Conservation (phyloP, 2,113 vertebrate genomes). For the Sorex fumeus region DNA sequence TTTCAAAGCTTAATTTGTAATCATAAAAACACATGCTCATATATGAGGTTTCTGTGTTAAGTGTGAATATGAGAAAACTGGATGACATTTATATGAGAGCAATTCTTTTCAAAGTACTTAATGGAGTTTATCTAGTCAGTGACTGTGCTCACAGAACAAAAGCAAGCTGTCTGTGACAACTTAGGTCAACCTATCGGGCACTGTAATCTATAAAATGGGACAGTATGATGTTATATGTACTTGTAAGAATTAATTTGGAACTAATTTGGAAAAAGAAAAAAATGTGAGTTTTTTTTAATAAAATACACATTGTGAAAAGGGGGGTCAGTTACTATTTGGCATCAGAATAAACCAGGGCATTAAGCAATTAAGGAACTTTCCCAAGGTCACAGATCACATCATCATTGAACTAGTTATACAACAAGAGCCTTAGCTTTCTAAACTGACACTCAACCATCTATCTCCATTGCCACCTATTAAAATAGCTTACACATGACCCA, state of each 20-base stretch:
- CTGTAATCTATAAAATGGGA: conserved; percentile 10
- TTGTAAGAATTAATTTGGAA: neutral
- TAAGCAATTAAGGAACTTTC: neutral
- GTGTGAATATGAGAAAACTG: neutral
- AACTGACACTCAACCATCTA: neutral
- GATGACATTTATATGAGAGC: conserved; percentile 53
- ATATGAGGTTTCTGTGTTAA: neutral
- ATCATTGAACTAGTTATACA: neutral
- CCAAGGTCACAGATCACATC: conserved; percentile 59
- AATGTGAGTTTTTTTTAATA: neutral
- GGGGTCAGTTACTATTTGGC: no score
- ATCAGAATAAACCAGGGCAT: neutral
- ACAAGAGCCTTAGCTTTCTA: conserved; percentile 1
- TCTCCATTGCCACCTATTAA: conserved; percentile 57
- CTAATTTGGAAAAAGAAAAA: neutral
- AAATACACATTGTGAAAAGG: neutral
- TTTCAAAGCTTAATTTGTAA: conserved; percentile 8
- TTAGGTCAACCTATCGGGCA: neutral
- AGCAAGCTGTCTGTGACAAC: neutral
- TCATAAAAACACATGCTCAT: neutral
- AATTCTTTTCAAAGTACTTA: conserved; percentile 11
- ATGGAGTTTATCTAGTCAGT: conserved; percentile 35
- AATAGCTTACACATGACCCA: conserved; percentile 75
- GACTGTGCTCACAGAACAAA: conserved; percentile 19
- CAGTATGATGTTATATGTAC: neutral